Base-by-base conservation (phyloP, 2,888 invertebrate genomes). In the Odontothrips loti region DNA sequence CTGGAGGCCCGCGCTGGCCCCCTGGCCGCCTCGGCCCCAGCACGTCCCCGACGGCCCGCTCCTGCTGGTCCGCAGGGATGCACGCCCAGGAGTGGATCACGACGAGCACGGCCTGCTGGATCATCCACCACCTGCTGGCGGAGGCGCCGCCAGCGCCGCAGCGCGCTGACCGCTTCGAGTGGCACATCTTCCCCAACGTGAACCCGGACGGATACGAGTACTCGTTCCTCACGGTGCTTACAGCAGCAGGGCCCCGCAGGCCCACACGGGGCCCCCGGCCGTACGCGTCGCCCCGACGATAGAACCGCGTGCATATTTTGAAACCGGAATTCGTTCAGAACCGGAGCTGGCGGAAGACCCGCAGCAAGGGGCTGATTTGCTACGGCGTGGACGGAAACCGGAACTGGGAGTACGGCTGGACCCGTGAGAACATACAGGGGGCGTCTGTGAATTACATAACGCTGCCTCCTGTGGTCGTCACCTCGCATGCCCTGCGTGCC, bases 171-270 rank as follows among this genome's bases (percentile, higher is more conserved):
- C 58, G 58, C 68, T 75, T 75, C 68, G 68, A 75, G 68, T 75
- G 68, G 68, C 68, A 75, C 68, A 27, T 75, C 23, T 75, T 75
- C 27, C 68, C 68, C 27, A 75, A 27, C 68, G 68, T 75, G 27
- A 75, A 75, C 68, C 68, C 68, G 68, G 68, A 75, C 68, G 68
- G 68, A 1, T 75, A 75, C 68, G 68, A 75, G 68, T 75, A 75
- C 68, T 75, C 68, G 27, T 75, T 75, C 68, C 23, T 27, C 23
- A 75, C 23, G 68, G 68, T 27, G 12, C 27, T 43, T 2, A 43
- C 15, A 17, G 1, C 51, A n/a, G n/a, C 63, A 63, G 15, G 12
- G 12, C 17, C 51, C 12, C 3, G 9, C 51, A 51, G 17, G 17
- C 12, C 51, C 2, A 51, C 51, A 4, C 1, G 51, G n/a, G n/a